These are phyloP conservation scores for Motacilla alba DNA, from an alignment of 2,113 vertebrate species.

Conservation along the genomic window DNA sequence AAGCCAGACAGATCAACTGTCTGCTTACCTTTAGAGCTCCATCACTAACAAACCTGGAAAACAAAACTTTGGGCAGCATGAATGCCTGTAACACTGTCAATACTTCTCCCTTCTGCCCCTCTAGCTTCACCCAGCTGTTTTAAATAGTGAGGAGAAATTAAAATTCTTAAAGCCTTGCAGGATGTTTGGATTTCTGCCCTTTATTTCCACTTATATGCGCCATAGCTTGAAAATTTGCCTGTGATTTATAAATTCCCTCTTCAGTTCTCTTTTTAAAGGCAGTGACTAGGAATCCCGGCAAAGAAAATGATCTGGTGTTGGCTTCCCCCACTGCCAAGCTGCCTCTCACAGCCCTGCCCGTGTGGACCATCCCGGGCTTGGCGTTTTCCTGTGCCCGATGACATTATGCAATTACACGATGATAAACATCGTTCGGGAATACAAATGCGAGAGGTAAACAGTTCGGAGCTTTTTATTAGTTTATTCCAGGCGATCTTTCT, in stretches of 20 bases:
- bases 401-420: constrained; percentile 48
- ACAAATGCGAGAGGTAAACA: constrained; percentile 81
- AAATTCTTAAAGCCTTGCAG: constrained; percentile 63
- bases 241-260: constrained; percentile 37
- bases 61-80: neutral
- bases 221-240: constrained; percentile 31
- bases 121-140: constrained; percentile 61
- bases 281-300: neutral
- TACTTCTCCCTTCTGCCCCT: neutral
- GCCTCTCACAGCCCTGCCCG: neutral
- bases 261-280: constrained; percentile 3
- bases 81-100: neutral
- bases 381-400: neutral
- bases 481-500: constrained; percentile 90
- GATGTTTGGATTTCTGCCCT: constrained; percentile 61
- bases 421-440: constrained; percentile 67
- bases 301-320: neutral
- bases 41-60: neutral
- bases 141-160: constrained; percentile 56
- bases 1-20: neutral
- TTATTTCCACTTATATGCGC: constrained; percentile 43
- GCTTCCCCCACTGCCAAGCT: constrained; percentile 43
- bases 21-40: neutral
- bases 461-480: constrained; percentile 85
- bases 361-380: neutral